phyloP scores from a whole-genome alignment of 2,113 vertebrate genomes.

The Tursiops truncatus region DNA sequence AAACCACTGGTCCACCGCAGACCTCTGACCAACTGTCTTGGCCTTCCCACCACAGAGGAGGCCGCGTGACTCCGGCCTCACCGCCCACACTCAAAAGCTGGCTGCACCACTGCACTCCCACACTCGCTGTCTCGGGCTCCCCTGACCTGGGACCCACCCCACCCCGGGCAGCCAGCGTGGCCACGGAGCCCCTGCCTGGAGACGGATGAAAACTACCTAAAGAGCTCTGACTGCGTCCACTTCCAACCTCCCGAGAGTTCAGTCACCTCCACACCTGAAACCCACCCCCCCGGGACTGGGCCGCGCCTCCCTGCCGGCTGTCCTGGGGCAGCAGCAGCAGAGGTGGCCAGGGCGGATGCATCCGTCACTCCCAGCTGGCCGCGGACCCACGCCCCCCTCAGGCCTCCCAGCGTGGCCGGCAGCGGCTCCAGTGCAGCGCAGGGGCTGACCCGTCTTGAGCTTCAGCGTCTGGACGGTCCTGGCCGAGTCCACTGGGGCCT shows the following conservation, averaged over 20 bases:
- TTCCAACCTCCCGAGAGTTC: background rate
- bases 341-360: background rate
- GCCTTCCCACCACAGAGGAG: background rate
- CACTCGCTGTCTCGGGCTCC: background rate
- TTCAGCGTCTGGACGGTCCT: background rate
- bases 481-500: background rate
- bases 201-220: background rate
- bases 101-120: too few relatives aligned
- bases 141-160: background rate
- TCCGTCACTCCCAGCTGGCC: fast-evolving
- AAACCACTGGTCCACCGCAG: background rate
- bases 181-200: fast-evolving
- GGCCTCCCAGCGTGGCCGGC: background rate
- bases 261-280: background rate
- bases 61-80: fast-evolving
- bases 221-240: background rate
- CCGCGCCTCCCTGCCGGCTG: fast-evolving
- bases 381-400: background rate
- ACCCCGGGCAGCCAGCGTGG: background rate
- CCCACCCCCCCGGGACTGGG: background rate
- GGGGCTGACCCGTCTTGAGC: background rate
- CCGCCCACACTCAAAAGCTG: background rate
- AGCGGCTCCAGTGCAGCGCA: background rate
- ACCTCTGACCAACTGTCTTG: background rate
- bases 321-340: background rate